Percentiles rank a stretch among this genome's conserved stretches.
Evolutionary conservation across 2,797 vertebrate genomes (phyloP).

Genomic region (Scolopax bukidnonensis): DNA sequence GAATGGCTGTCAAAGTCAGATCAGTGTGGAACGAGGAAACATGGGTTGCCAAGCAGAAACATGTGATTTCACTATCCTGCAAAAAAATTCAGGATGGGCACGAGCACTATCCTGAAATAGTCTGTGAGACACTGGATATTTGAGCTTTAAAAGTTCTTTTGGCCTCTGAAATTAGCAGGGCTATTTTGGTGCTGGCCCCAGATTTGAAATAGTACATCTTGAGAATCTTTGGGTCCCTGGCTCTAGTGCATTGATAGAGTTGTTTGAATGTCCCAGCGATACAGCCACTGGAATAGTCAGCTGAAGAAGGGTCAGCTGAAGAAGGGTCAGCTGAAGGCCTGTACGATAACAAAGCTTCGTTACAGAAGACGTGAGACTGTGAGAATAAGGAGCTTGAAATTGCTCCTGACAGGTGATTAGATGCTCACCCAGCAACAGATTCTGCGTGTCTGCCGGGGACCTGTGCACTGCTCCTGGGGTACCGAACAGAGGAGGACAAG

Average conservation of each 20-base stretch:
- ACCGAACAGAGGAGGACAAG: not conserved
- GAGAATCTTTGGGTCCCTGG: not conserved
- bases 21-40: not conserved
- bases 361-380: accelerated
- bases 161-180: conserved; percentile 17
- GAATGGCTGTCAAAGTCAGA: not conserved
- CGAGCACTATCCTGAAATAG: conserved; percentile 21
- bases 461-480: not conserved
- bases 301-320: not conserved
- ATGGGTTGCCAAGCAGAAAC: not conserved
- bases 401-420: conserved; percentile 13
- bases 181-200: conserved; percentile 29
- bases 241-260: not conserved
- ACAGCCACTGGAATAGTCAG: not conserved
- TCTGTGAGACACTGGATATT: not conserved
- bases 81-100: not conserved
- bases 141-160: not conserved
- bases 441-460: not conserved
- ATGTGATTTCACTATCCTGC: not conserved
- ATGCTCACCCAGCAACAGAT: not conserved
- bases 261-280: not conserved
- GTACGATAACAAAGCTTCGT: not conserved
- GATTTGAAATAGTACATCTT: not conserved
- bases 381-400: conserved; percentile 26
- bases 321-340: not conserved